These are phyloP conservation scores for Paralinhomoeus sp. DNA, from an alignment of 2,888 invertebrate genomes.

Conservation along the genomic window DNA sequence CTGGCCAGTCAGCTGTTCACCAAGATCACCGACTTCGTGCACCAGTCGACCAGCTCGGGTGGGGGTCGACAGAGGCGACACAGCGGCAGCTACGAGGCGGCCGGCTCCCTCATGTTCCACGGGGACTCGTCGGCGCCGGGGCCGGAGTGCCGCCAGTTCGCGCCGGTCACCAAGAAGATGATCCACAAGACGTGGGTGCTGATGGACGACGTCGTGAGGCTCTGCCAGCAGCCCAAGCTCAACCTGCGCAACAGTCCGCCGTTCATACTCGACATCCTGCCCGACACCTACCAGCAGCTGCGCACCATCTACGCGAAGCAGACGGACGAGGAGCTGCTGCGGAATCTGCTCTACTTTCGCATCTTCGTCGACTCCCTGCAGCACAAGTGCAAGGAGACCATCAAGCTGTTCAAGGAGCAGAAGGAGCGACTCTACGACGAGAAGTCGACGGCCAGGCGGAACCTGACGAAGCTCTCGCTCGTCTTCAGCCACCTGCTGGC, in stretches of 20 bases:
- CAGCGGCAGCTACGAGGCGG: no score
- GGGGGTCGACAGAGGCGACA: no score
- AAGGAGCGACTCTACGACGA: slow-evolving; percentile 71
- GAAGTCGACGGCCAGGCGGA: slow-evolving; percentile 70
- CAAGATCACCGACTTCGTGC: no score
- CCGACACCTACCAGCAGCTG: slow-evolving; percentile 91
- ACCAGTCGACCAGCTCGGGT: no score
- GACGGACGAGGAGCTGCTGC: slow-evolving; percentile 20
- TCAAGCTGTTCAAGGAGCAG: slow-evolving; percentile 69
- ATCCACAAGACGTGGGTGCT: no score
- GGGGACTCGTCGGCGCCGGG: no score
- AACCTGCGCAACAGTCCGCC: slow-evolving; percentile 97
- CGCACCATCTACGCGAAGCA: slow-evolving; percentile 49
- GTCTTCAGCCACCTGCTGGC: slow-evolving; percentile 99
- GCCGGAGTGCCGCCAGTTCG: no score
- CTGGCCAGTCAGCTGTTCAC: no score
- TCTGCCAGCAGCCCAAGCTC: slow-evolving; percentile 95
- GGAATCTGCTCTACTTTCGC: slow-evolving; percentile 83
- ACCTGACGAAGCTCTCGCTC: slow-evolving; percentile 84
- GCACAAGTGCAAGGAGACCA: slow-evolving; percentile 88
- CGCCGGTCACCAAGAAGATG: no score
- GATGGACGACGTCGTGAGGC: slow-evolving; percentile 76
- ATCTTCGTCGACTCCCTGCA: slow-evolving; percentile 93
- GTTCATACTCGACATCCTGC: slow-evolving; percentile 92
- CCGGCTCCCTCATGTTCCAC: no score